Evolutionary conservation across 1,140 invertebrate genomes (phyloP), one percentile per base, ranked within the genome.

Genomic region (Ridgeia piscesae): DNA sequence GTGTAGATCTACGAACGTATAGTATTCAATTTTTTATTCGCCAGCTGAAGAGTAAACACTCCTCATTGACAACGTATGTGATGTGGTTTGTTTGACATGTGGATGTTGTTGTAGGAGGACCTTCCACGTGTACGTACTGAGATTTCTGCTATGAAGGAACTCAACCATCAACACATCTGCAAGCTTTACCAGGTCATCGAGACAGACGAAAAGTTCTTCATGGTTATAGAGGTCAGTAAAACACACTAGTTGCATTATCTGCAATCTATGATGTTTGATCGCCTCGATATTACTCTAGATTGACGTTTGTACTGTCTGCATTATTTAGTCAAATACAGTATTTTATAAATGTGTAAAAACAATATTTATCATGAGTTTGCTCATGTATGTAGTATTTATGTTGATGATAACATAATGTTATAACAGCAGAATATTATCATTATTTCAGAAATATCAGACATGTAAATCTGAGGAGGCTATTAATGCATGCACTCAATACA

Each of bases 141-240:
- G 95, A 97, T 99, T 42, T 97, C 97, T 94, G 98, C 98, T 4
- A 96, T 99, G 95, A 98, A 98, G 95, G 96, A 96, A 58, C 95
- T 99, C 1, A 96, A 97, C 89, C 98, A 99, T 96, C 97, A 97
- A 94, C 97, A 98, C 94, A 98, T 98, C 92, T 98, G 98, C 94
- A 97, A 97, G 96, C 95, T 98, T 6, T 98, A 97, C 96, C 97
- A 98, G 96, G 97, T 98, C 8, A 97, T 98, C 93, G 98, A 98
- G 95, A 98, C 97, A 2, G 96, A 97, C 0, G 96, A 96, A 9
- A 97, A 94, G 91, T 95, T 96, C 92, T 96, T 94, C 93, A 94
- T 96, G 93, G 96, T 98, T 58, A 96, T 98, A 94, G 98, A 98
- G 96, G 97, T 97, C 94, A 93, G 93, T 93, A 4, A 31, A 4